Conservation (phyloP, 2,888 invertebrate species). For the Incurvaria masculella region DNA sequence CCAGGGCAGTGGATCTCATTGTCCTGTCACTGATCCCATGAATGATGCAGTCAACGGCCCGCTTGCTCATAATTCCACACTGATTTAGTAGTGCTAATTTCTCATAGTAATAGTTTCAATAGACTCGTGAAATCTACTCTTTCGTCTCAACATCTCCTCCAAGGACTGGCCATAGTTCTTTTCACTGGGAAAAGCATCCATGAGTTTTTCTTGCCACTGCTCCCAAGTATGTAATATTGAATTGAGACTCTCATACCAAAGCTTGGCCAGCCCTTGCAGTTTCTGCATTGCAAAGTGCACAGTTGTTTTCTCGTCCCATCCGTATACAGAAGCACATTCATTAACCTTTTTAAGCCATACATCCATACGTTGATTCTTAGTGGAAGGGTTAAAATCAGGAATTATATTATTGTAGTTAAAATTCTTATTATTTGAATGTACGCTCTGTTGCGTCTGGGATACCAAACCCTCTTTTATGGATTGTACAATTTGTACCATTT, state of each 20-base stretch:
- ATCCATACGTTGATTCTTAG: constrained; percentile 6
- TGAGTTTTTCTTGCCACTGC: constrained; percentile 17
- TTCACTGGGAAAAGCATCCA: constrained; percentile 14
- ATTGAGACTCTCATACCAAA: constrained; percentile 15
- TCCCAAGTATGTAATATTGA: constrained; percentile 13
- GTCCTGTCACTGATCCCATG: constrained; percentile 13
- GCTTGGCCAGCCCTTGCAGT: constrained; percentile 17
- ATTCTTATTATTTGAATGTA: background rate
- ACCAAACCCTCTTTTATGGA: constrained; percentile 6
- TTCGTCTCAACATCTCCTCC: constrained; percentile 13
- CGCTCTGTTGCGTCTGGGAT: constrained; percentile 6
- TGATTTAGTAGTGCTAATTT: constrained; percentile 11
- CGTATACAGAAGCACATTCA: constrained; percentile 14
- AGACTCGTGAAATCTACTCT: constrained; percentile 8
- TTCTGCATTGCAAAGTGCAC: constrained; percentile 18
- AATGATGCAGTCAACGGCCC: constrained; percentile 13
- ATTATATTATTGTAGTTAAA: constrained; percentile 6
- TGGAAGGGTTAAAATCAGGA: constrained; percentile 6
- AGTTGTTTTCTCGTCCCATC: constrained; percentile 13
- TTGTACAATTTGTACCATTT: constrained; percentile 8
- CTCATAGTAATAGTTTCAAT: constrained; percentile 12
- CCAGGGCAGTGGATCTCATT: constrained; percentile 9
- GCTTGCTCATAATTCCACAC: constrained; percentile 11
- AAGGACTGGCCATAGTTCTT: constrained; percentile 14
- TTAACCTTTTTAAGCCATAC: constrained; percentile 10